phyloP scores from a whole-genome alignment of 53 echinoderm and acorn worm species.

The Holothuria scabra region DNA sequence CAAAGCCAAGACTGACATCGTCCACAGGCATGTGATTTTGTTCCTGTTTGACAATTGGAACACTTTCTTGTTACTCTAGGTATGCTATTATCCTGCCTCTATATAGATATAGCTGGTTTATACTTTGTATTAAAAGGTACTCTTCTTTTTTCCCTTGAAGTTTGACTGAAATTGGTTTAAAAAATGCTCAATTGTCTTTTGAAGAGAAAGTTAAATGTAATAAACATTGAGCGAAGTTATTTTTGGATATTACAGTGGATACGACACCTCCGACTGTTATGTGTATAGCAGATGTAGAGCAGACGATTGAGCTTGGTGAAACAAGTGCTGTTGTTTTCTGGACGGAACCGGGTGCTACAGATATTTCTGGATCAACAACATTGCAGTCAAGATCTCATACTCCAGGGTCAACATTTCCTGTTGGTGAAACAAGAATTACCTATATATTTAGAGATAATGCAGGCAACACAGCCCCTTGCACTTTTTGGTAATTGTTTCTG shows the following conservation, averaged over 20 bases:
- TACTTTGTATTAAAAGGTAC: no score
- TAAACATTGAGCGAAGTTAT: no score
- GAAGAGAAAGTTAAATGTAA: no score
- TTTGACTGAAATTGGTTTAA: no score
- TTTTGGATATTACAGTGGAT: constrained; percentile 30
- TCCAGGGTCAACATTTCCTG: constrained; percentile 50
- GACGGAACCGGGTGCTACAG: constrained; percentile 10
- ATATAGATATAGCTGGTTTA: no score
- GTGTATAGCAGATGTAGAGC: constrained; percentile 27
- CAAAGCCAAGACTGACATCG: no score
- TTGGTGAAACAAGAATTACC: constrained; percentile 59
- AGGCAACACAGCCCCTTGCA: constrained; percentile 43
- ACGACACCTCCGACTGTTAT: constrained; percentile 38
- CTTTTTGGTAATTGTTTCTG: constrained; percentile 48
- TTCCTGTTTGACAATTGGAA: no score
- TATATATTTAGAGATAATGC: constrained; percentile 57
- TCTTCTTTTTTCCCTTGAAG: no score
- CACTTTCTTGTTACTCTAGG: no score
- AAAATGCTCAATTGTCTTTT: no score
- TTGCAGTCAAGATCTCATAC: constrained; percentile 30
- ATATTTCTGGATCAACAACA: constrained; percentile 44
- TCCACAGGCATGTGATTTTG: no score
- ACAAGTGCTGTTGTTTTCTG: constrained; percentile 16
- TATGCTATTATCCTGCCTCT: no score
- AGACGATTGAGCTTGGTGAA: constrained; percentile 31